A percentile compares a stretch with the other conserved stretches of the same genome.
Evolutionary conservation across 2,888 invertebrate species (phyloP).

Genomic region (Eupeodes luniger): DNA sequence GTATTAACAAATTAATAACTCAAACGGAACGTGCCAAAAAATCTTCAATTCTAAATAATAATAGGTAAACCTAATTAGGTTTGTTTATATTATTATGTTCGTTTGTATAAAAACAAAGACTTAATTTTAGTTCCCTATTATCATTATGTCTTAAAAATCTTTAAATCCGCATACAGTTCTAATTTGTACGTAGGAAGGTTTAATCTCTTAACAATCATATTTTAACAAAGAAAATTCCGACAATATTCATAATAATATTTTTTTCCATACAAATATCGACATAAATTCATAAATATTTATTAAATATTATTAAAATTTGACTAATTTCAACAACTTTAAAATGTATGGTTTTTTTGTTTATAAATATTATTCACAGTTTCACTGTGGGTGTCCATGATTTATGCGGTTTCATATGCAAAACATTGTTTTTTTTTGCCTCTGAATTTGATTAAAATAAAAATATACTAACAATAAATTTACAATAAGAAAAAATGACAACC

Average conservation of each 20-base stretch:
- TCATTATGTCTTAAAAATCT: background rate
- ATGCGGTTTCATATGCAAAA: slow-evolving; percentile 30
- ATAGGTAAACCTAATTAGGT: too few species aligned
- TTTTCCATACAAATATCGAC: background rate
- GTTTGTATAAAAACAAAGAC: background rate
- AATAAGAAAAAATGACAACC: slow-evolving; percentile 15
- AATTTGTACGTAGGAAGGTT: background rate
- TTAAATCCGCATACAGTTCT: background rate
- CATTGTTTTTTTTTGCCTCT: slow-evolving; percentile 32
- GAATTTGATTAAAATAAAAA: slow-evolving; percentile 16
- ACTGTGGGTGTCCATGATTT: slow-evolving; percentile 65
- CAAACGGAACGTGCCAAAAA: too few species aligned
- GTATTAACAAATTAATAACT: too few species aligned
- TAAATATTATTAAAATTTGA: slow-evolving; percentile 36
- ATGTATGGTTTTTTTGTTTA: background rate
- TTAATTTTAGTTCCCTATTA: background rate
- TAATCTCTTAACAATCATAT: background rate
- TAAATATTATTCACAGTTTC: slow-evolving; percentile 36
- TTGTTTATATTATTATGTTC: background rate
- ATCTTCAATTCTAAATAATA: too few species aligned
- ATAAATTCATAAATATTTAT: slow-evolving; percentile 39
- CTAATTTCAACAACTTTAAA: slow-evolving; percentile 42
- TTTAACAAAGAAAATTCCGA: background rate
- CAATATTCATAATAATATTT: background rate
- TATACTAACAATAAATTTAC: background rate